Conservation (phyloP, 2,113 vertebrate genomes). For the Pycnonotus jocosus region DNA sequence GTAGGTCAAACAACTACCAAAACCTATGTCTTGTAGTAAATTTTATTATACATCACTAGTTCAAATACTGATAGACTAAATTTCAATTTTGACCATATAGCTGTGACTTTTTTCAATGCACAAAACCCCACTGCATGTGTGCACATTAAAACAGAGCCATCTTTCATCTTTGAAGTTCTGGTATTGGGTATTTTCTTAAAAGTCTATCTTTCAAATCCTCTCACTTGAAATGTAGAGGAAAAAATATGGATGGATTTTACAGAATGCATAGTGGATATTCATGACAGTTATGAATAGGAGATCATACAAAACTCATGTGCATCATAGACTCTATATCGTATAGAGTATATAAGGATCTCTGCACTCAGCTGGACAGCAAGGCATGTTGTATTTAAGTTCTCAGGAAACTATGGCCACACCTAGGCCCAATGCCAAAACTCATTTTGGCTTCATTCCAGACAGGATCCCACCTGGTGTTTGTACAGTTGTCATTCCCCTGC, state of each 20-base stretch:
- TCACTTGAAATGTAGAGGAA: background rate
- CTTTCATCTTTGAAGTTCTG: background rate
- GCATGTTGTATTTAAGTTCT: background rate
- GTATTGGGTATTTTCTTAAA: background rate
- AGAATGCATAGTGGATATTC: background rate
- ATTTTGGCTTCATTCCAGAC: background rate
- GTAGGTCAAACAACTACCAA: background rate
- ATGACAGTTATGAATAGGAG: background rate
- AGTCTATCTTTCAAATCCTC: background rate
- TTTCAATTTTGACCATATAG: background rate
- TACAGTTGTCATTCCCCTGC: background rate
- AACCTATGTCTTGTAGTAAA: background rate
- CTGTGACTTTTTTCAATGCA: background rate
- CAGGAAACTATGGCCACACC: background rate
- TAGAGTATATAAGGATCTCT: background rate
- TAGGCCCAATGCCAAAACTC: background rate
- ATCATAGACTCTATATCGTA: background rate
- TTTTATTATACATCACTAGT: background rate
- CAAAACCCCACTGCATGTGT: background rate
- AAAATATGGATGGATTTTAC: background rate
- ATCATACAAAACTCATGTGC: background rate
- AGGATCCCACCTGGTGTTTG: conserved; percentile 3
- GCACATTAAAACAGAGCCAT: background rate
- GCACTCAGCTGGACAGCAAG: background rate
- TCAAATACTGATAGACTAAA: background rate